phyloP scores from a whole-genome alignment of 2,888 invertebrate genomes.

The Drepana falcataria region DNA sequence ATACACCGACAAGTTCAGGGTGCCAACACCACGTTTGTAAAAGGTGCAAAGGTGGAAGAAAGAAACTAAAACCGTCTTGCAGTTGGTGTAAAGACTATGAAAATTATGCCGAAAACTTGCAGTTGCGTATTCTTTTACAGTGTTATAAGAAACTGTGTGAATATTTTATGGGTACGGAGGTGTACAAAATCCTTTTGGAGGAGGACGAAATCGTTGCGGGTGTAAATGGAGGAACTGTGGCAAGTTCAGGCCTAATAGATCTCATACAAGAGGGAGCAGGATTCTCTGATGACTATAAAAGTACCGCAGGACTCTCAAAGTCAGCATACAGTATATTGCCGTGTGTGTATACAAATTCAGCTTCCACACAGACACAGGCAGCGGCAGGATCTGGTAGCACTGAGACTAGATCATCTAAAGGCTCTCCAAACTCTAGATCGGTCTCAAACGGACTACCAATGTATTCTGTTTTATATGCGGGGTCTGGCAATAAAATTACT shows the following conservation, averaged over 20 bases:
- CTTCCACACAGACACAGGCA: slow-evolving; percentile 63
- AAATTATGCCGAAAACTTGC: slow-evolving; percentile 89
- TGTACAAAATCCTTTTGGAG: slow-evolving; percentile 81
- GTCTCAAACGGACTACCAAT: slow-evolving; percentile 64
- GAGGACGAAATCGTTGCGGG: slow-evolving; percentile 74
- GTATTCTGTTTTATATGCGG: slow-evolving; percentile 89
- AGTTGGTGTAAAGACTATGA: slow-evolving; percentile 91
- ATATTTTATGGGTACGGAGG: slow-evolving; percentile 85
- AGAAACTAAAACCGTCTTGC: slow-evolving; percentile 91
- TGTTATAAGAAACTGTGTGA: slow-evolving; percentile 94
- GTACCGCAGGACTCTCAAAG: slow-evolving; percentile 84
- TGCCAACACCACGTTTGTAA: slow-evolving; percentile 95
- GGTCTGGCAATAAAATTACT: slow-evolving; percentile 89
- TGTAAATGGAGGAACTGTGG: slow-evolving; percentile 71
- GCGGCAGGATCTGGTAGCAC: slow-evolving; percentile 52
- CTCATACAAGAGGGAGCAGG: slow-evolving; percentile 89
- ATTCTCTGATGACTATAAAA: slow-evolving; percentile 86
- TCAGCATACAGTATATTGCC: slow-evolving; percentile 86
- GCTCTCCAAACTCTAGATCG: slow-evolving; percentile 60
- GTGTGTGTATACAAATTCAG: slow-evolving; percentile 84
- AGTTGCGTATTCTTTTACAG: slow-evolving; percentile 88
- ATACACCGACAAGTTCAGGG: slow-evolving; percentile 85
- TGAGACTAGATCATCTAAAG: slow-evolving; percentile 51
- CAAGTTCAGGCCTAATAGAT: slow-evolving; percentile 82
- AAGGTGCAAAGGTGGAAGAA: slow-evolving; percentile 89